A percentile compares a stretch with the other conserved stretches of the same genome.
phyloP scores from a whole-genome alignment of 1,140 invertebrate genomes.

The Temnothorax longispinosus region DNA sequence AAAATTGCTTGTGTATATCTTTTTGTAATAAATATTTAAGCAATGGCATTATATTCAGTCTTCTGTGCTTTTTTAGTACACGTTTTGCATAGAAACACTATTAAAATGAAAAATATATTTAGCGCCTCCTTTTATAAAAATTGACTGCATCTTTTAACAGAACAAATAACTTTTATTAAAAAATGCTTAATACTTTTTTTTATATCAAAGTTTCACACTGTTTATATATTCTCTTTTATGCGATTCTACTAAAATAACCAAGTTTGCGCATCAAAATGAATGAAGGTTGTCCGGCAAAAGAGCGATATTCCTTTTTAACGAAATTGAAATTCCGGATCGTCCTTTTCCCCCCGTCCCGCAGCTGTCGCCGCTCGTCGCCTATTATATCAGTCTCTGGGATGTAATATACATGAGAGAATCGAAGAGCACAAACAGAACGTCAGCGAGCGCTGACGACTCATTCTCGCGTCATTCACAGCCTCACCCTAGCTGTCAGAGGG shows the following conservation, averaged over 20 bases:
- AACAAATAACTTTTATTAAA: background rate
- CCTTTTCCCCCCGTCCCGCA: background rate
- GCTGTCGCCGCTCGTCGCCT: constrained; percentile 15
- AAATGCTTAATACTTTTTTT: background rate
- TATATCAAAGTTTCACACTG: background rate
- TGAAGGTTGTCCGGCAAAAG: background rate
- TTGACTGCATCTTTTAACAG: background rate
- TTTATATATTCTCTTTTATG: background rate
- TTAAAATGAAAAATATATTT: background rate
- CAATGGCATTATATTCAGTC: too few species aligned
- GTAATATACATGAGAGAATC: constrained; percentile 36
- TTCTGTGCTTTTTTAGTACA: too few species aligned
- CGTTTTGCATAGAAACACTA: background rate
- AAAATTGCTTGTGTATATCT: too few species aligned
- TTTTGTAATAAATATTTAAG: too few species aligned
- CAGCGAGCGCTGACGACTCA: constrained; percentile 34
- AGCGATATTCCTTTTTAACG: constrained; percentile 28
- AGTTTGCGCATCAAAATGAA: constrained; percentile 5
- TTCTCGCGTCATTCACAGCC: constrained; percentile 27
- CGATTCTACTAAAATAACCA: background rate
- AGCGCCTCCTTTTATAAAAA: background rate
- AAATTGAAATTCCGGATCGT: constrained; percentile 29
- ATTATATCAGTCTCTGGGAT: constrained; percentile 3
- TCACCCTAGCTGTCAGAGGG: background rate
- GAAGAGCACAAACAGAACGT: constrained; percentile 42